These are phyloP conservation scores for Notoglanidium macrostoma DNA, from an alignment of 2,797 vertebrate species.

Conservation along the genomic window DNA sequence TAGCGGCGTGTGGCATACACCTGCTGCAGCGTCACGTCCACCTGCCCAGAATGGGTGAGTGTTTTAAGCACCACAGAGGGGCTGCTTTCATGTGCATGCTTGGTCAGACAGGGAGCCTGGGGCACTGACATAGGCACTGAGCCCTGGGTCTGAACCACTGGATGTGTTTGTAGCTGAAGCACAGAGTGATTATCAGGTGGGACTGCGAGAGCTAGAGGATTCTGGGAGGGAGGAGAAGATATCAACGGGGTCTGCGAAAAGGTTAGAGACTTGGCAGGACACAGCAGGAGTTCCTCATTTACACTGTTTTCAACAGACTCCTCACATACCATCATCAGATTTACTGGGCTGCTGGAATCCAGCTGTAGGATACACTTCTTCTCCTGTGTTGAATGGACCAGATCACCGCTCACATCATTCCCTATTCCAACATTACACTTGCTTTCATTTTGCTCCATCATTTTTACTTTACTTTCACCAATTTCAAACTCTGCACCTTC, in stretches of 20 bases:
- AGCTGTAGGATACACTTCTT: conserved; percentile 47
- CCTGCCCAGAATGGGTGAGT: conserved; percentile 35
- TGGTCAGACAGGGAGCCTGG: conserved; percentile 55
- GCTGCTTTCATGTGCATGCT: conserved; percentile 61
- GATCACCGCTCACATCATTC: conserved; percentile 6
- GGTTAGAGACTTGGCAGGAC: conserved; percentile 37
- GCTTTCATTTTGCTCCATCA: conserved; percentile 28
- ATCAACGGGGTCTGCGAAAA: conserved; percentile 26
- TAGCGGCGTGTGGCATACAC: conserved; percentile 72
- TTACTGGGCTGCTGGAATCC: conserved; percentile 52
- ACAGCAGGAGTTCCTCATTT: conserved; percentile 53
- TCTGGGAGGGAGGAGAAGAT: conserved; percentile 27
- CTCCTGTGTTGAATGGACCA: conserved; percentile 45
- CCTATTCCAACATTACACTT: background rate
- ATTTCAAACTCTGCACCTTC: conserved; percentile 24
- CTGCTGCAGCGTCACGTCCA: conserved; percentile 74
- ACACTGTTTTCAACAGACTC: conserved; percentile 61
- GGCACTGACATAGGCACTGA: conserved; percentile 42
- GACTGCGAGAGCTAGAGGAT: conserved; percentile 34
- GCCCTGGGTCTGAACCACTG: conserved; percentile 52
- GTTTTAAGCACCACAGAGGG: conserved; percentile 34
- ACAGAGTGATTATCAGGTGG: conserved; percentile 19
- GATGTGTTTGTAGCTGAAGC: conserved; percentile 28
- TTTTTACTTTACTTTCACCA: conserved; percentile 49
- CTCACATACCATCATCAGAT: conserved; percentile 56